Percentiles rank a stretch among this genome's conserved stretches.
Evolutionary conservation across 2,797 vertebrate genomes (phyloP).

Genomic region (Poeciliopsis presidionis): DNA sequence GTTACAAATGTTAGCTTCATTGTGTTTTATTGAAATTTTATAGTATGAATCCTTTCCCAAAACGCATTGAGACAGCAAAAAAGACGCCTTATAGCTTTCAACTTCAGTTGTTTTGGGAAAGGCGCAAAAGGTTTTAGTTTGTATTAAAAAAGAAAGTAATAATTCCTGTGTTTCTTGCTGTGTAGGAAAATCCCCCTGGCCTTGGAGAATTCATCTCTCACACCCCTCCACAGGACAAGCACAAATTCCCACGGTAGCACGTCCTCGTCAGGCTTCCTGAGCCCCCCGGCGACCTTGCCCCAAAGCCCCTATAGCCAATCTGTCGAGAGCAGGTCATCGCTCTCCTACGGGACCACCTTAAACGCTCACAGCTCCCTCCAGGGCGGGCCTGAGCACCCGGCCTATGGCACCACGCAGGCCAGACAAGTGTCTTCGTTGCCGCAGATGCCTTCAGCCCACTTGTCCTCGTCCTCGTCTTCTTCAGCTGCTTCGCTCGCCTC

Average conservation of each 20-base stretch:
- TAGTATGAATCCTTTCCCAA: neutral
- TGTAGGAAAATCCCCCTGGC: slow-evolving; percentile 95
- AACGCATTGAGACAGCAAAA: neutral
- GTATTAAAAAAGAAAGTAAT: slow-evolving; percentile 7
- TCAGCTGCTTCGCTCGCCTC: slow-evolving; percentile 89
- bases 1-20: neutral
- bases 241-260: slow-evolving; percentile 87
- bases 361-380: slow-evolving; percentile 88
- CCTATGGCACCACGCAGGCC: slow-evolving; percentile 91
- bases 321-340: slow-evolving; percentile 85
- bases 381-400: slow-evolving; percentile 88
- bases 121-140: neutral
- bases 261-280: slow-evolving; percentile 84
- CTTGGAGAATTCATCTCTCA: slow-evolving; percentile 83
- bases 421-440: slow-evolving; percentile 97
- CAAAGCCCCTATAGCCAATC: slow-evolving; percentile 88
- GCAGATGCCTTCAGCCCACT: slow-evolving; percentile 96
- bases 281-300: slow-evolving; percentile 83
- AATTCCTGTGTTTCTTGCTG: neutral
- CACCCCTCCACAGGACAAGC: slow-evolving; percentile 88
- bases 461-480: slow-evolving; percentile 85
- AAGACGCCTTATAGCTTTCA: neutral
- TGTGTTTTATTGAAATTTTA: neutral
- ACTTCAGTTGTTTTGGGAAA: neutral
- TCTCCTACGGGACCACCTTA: slow-evolving; percentile 94